A percentile compares a stretch with the other conserved stretches of the same genome.
Evolutionary conservation across 2,797 vertebrate genomes (phyloP).

Genomic region (Enteromius afrohamiltoni): DNA sequence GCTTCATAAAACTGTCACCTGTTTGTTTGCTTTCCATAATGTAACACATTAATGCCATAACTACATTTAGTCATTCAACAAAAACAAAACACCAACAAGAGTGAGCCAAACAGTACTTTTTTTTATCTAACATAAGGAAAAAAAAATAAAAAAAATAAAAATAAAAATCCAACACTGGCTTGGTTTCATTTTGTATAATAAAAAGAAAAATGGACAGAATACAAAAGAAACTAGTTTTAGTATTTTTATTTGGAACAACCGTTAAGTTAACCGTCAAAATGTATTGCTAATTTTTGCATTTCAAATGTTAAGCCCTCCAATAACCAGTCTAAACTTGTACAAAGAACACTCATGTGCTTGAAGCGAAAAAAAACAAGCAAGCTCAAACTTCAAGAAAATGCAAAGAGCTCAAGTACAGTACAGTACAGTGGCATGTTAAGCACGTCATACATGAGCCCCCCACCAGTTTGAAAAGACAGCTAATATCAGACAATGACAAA

Average conservation of each 20-base stretch:
- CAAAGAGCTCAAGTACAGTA: conserved; percentile 57
- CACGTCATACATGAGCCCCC: conserved; percentile 57
- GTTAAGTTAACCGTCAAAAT: conserved; percentile 66
- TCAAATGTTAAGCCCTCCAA: conserved; percentile 58
- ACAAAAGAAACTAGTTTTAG: neutral
- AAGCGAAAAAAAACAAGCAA: conserved; percentile 9
- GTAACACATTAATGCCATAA: neutral
- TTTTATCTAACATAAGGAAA: too few relatives aligned
- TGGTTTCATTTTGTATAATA: too few relatives aligned
- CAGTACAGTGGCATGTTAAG: conserved; percentile 46
- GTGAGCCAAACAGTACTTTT: too few relatives aligned
- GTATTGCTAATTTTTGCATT: conserved; percentile 71
- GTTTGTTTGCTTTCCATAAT: neutral
- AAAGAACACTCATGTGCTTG: conserved; percentile 67
- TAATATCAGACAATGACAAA: conserved; percentile 57
- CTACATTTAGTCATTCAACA: too few relatives aligned
- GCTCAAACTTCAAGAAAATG: conserved; percentile 1
- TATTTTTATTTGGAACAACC: conserved; percentile 72
- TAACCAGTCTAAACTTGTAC: conserved; percentile 51
- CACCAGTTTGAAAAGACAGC: conserved; percentile 60
- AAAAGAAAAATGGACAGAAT: too few relatives aligned
- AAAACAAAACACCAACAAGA: too few relatives aligned
- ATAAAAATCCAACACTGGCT: too few relatives aligned
- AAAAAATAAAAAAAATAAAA: too few relatives aligned
- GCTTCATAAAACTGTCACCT: neutral